Percentiles rank a stretch among this genome's conserved stretches.
These are phyloP conservation scores for Microhierax caerulescens DNA, from an alignment of 2,797 vertebrate genomes.

Conservation along the genomic window DNA sequence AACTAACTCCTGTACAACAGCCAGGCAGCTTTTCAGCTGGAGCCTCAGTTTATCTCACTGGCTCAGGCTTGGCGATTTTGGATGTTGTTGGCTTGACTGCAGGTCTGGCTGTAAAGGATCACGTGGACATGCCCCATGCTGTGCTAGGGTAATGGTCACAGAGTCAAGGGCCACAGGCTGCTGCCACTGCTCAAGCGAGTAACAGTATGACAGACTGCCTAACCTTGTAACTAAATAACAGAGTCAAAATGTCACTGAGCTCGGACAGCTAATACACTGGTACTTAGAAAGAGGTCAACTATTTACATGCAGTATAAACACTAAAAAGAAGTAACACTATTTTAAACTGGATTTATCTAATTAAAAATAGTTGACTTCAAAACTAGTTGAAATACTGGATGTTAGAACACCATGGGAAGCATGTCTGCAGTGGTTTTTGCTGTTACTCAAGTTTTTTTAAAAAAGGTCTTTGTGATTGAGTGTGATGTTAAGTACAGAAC, in stretches of 20 bases:
- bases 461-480: not conserved
- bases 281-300: not conserved
- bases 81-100: not conserved
- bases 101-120: not conserved
- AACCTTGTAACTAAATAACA: accelerated
- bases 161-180: not conserved
- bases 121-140: not conserved
- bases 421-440: not conserved
- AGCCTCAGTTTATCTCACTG: not conserved
- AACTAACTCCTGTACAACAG: not conserved
- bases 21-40: not conserved
- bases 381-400: not conserved
- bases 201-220: not conserved
- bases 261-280: not conserved
- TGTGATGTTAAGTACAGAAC: not conserved
- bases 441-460: not conserved
- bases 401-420: not conserved
- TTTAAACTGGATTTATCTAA: not conserved
- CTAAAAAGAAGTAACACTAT: not conserved
- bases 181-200: not conserved
- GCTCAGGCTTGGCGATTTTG: not conserved
- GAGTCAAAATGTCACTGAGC: not conserved
- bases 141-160: not conserved
- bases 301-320: not conserved
- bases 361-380: not conserved